Percentiles rank a stretch among this genome's conserved stretches.
These are phyloP conservation scores for Caenorhabditis angaria DNA, from an alignment of 2,888 invertebrate species.

Conservation along the genomic window DNA sequence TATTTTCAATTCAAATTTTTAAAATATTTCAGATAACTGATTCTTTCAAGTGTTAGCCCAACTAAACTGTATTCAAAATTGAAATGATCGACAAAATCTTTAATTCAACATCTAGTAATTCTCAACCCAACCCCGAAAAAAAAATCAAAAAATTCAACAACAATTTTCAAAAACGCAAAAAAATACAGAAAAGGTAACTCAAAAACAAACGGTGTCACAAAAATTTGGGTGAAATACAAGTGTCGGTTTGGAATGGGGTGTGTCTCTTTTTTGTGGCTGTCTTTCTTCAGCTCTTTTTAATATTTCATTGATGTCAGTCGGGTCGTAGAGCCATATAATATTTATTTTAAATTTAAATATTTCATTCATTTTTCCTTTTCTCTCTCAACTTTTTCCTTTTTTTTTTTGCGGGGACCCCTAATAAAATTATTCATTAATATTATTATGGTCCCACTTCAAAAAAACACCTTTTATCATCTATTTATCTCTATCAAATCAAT, in stretches of 20 bases:
- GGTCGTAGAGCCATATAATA: constrained; percentile 2
- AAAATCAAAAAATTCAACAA: no score
- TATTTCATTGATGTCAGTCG: constrained; percentile 8
- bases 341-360: constrained; percentile 5
- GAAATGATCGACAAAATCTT: no score
- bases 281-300: constrained; percentile 5
- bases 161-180: background rate
- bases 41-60: no score
- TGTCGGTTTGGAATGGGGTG: background rate
- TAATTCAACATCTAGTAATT: no score
- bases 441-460: background rate
- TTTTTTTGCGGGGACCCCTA: constrained; percentile 11
- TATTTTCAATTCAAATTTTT: no score
- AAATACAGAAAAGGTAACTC: background rate
- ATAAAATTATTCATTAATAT: constrained; percentile 6
- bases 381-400: constrained; percentile 8
- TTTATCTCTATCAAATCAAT: background rate
- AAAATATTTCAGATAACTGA: no score
- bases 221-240: background rate
- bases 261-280: constrained; percentile 2
- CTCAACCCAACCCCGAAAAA: no score
- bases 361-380: background rate
- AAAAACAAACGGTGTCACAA: no score
- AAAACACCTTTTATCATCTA: background rate
- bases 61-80: no score